These are phyloP conservation scores for Vulpes lagopus DNA, from an alignment of 2,113 vertebrate species.

Conservation along the genomic window DNA sequence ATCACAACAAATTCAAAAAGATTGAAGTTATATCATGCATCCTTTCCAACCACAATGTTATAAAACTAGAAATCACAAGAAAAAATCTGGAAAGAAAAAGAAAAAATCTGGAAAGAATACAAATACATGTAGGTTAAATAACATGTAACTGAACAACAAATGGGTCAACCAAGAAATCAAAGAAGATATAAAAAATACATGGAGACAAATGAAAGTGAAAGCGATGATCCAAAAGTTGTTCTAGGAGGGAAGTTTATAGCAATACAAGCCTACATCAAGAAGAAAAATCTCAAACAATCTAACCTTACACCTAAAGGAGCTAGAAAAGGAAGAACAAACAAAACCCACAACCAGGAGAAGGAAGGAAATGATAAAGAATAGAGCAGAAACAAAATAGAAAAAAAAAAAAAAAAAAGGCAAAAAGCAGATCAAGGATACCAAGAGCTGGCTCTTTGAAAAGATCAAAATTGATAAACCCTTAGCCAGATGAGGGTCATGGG, in stretches of 20 bases:
- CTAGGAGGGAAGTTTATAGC: neutral
- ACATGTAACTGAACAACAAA: neutral
- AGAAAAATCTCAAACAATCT: neutral
- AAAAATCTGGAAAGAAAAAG: neutral
- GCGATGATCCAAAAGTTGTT: neutral
- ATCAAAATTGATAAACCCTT: neutral
- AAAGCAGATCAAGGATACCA: neutral
- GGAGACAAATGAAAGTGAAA: neutral
- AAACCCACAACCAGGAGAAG: neutral
- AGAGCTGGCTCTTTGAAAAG: neutral
- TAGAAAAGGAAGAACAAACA: neutral
- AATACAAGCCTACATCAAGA: neutral
- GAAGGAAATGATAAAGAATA: neutral
- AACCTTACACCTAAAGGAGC: neutral
- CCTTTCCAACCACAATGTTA: neutral
- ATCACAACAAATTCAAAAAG: neutral
- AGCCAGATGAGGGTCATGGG: neutral
- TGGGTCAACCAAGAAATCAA: neutral
- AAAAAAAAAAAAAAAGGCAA: neutral
- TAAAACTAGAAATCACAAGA: neutral
- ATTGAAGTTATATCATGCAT: neutral
- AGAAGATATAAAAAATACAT: neutral
- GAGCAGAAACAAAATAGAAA: neutral
- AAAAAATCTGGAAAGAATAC: neutral
- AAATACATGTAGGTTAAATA: neutral